Percentiles rank a stretch among this genome's conserved stretches.
phyloP scores from a whole-genome alignment of 2,797 vertebrate genomes.

The Dipus sagitta region DNA sequence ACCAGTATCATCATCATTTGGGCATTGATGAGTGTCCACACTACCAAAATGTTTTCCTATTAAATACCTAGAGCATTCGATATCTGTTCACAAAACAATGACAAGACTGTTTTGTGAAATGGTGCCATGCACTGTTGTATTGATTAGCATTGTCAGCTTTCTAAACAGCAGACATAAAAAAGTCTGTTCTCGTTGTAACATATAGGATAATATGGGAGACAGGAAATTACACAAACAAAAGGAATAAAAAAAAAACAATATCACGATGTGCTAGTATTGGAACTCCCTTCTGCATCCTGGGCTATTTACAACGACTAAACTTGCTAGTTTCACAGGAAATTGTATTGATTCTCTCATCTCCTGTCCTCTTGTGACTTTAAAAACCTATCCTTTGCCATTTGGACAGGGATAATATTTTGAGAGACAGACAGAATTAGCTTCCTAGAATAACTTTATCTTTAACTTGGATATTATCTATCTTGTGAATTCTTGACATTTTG shows the following conservation, averaged over 20 bases:
- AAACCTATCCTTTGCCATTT: neutral
- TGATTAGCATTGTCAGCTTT: neutral
- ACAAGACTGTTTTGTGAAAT: neutral
- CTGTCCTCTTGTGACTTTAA: neutral
- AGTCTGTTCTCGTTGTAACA: neutral
- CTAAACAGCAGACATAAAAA: neutral
- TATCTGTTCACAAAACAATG: neutral
- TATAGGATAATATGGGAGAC: neutral
- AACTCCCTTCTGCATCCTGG: neutral
- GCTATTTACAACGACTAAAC: neutral
- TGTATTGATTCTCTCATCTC: neutral
- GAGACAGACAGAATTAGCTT: neutral
- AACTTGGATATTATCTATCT: neutral
- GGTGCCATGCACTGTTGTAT: neutral
- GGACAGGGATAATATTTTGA: neutral
- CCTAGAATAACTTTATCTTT: neutral
- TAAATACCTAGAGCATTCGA: neutral
- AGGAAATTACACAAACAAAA: neutral
- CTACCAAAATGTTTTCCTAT: neutral
- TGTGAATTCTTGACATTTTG: neutral
- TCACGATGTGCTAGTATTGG: neutral
- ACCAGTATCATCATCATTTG: neutral
- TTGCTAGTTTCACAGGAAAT: neutral
- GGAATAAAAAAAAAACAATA: neutral
- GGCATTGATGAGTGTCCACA: neutral